Conservation (phyloP, 2,113 vertebrate genomes). For the Sarotherodon lohbergeri region DNA sequence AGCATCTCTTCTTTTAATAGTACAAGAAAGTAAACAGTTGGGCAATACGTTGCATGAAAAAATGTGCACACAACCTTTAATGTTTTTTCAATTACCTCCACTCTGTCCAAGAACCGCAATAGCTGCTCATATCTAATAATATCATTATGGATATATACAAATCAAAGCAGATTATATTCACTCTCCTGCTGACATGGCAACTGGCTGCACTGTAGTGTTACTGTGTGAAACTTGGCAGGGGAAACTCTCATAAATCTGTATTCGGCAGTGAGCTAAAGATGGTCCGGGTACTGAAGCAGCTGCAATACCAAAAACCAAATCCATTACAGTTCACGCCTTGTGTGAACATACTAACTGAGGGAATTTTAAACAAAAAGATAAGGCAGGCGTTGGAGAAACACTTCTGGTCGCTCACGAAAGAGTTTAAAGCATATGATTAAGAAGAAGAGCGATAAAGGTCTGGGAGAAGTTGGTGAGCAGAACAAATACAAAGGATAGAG, state of each 20-base stretch:
- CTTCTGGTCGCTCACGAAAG: background rate
- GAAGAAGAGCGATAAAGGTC: background rate
- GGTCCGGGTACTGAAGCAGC: background rate
- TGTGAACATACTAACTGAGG: background rate
- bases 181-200: background rate
- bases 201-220: background rate
- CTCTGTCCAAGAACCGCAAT: constrained; percentile 1
- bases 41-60: background rate
- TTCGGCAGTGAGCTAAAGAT: background rate
- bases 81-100: background rate
- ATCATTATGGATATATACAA: constrained; percentile 16
- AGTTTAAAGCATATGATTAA: background rate
- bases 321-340: background rate
- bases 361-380: background rate
- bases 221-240: constrained; percentile 31
- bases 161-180: constrained; percentile 16
- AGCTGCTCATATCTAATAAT: constrained; percentile 8
- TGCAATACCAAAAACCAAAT: background rate
- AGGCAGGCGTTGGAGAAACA: background rate
- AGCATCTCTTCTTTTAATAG: background rate
- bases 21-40: background rate
- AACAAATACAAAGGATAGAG: constrained; percentile 24
- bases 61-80: constrained; percentile 1
- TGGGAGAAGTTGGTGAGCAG: background rate
- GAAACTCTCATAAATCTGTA: constrained; percentile 10